Percentiles rank a stretch among this genome's conserved stretches.
These are phyloP conservation scores for Brachyopa scutellaris DNA, from an alignment of 2,888 invertebrate genomes.

Conservation along the genomic window DNA sequence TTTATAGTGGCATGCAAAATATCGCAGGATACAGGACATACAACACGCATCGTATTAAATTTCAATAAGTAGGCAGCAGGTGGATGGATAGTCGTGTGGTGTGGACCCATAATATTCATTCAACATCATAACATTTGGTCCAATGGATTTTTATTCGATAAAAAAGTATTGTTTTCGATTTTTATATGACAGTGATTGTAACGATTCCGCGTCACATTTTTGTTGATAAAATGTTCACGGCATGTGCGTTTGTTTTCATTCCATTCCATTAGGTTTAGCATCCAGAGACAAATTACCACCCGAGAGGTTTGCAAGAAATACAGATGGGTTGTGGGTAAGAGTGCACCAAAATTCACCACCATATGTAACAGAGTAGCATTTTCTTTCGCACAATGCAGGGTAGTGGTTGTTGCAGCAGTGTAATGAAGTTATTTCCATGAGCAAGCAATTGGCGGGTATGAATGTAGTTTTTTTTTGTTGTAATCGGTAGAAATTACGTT, in stretches of 20 bases:
- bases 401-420: slow-evolving; percentile 38
- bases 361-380: slow-evolving; percentile 3
- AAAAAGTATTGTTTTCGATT: slow-evolving; percentile 45
- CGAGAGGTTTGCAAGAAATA: slow-evolving; percentile 21
- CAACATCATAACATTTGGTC: slow-evolving; percentile 30
- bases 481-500: slow-evolving; percentile 33
- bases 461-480: slow-evolving; percentile 8
- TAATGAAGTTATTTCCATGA: slow-evolving; percentile 53
- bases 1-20: slow-evolving; percentile 57
- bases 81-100: slow-evolving; percentile 28
- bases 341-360: slow-evolving; percentile 27
- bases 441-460: slow-evolving; percentile 37
- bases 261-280: slow-evolving; percentile 56
- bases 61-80: slow-evolving; percentile 51
- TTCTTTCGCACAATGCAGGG: slow-evolving; percentile 31
- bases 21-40: slow-evolving; percentile 38
- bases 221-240: too few relatives aligned
- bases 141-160: slow-evolving; percentile 52
- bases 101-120: slow-evolving; percentile 28
- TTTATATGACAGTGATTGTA: slow-evolving; percentile 37
- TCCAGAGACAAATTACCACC: slow-evolving; percentile 51
- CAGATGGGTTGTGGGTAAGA: slow-evolving; percentile 8
- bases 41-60: slow-evolving; percentile 35
- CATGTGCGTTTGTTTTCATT: slow-evolving; percentile 51
- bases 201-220: slow-evolving; percentile 43